Percentiles rank a stretch among this genome's conserved stretches.
These are phyloP conservation scores for Tryphoninae sp. DNA, from an alignment of 2,888 invertebrate genomes.

Conservation along the genomic window DNA sequence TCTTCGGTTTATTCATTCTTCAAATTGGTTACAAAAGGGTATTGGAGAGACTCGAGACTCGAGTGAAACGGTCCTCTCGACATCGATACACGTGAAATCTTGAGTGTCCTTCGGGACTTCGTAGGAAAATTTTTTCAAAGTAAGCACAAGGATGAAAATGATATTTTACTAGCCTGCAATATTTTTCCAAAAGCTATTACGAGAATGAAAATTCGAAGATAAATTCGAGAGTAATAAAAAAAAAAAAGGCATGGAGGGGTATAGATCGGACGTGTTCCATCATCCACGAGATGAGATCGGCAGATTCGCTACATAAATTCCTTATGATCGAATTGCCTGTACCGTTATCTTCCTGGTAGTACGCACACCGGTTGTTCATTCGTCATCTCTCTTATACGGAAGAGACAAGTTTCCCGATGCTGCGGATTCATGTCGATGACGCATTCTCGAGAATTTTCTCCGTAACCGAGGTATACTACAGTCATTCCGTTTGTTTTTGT, in stretches of 20 bases:
- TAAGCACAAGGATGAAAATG: neutral
- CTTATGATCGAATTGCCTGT: conserved; percentile 52
- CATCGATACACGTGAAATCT: neutral
- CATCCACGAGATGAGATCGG: conserved; percentile 24
- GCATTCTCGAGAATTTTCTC: conserved; percentile 38
- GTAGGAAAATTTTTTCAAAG: neutral
- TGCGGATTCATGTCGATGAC: conserved; percentile 34
- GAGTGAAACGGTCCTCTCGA: conserved; percentile 8
- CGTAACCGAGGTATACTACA: neutral
- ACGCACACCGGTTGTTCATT: conserved; percentile 30
- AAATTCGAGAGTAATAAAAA: conserved; percentile 2
- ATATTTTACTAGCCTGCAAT: conserved; percentile 2
- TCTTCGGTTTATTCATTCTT: conserved; percentile 32
- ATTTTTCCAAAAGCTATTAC: conserved; percentile 17
- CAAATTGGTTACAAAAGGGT: conserved; percentile 37
- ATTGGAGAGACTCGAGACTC: neutral
- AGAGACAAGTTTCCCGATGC: conserved; percentile 22
- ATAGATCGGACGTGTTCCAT: conserved; percentile 3
- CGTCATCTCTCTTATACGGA: conserved; percentile 58
- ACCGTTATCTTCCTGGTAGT: conserved; percentile 60
- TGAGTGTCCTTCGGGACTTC: conserved; percentile 8
- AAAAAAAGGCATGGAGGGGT: neutral
- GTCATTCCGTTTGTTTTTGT: conserved; percentile 10
- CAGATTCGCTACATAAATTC: conserved; percentile 44
- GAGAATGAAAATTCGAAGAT: neutral